Conservation (phyloP, 35 echinoderm and acorn worm genomes). For the Lytechinus variegatus region DNA sequence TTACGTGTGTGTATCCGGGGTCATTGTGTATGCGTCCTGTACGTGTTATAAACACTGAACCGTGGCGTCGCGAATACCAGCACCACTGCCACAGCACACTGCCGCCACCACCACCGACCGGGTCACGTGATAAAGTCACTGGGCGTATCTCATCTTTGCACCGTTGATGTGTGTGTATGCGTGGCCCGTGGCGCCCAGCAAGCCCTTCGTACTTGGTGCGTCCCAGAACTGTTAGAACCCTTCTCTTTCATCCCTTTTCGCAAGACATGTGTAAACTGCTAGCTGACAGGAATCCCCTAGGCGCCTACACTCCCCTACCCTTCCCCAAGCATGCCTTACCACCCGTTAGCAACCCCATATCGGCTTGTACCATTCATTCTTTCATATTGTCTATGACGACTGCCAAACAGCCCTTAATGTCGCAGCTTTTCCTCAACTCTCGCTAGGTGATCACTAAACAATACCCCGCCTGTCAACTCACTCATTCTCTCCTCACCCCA, state of each 20-base stretch:
- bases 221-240: not conserved
- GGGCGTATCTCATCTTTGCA: conserved; percentile 39
- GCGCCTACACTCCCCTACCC: not conserved
- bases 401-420: conserved; percentile 35
- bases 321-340: not conserved
- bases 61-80: conserved; percentile 39
- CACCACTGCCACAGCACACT: not conserved
- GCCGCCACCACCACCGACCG: not conserved
- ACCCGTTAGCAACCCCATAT: conserved; percentile 3
- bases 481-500: not conserved
- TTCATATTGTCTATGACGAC: not conserved
- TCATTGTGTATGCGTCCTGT: not conserved
- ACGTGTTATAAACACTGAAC: not conserved
- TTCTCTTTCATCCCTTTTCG: conserved; percentile 48
- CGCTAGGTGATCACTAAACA: conserved; percentile 30
- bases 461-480: conserved; percentile 13
- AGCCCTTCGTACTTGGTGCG: conserved; percentile 6
- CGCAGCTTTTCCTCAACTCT: not conserved
- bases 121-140: conserved; percentile 51
- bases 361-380: conserved; percentile 15
- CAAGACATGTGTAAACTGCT: conserved; percentile 70
- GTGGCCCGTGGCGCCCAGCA: conserved; percentile 30
- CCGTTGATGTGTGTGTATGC: conserved; percentile 15
- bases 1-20: not conserved
- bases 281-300: conserved; percentile 47